Evolutionary conservation across 2,113 vertebrate genomes (phyloP), one percentile per base, ranked within the genome.

Genomic region (Naja naja): DNA sequence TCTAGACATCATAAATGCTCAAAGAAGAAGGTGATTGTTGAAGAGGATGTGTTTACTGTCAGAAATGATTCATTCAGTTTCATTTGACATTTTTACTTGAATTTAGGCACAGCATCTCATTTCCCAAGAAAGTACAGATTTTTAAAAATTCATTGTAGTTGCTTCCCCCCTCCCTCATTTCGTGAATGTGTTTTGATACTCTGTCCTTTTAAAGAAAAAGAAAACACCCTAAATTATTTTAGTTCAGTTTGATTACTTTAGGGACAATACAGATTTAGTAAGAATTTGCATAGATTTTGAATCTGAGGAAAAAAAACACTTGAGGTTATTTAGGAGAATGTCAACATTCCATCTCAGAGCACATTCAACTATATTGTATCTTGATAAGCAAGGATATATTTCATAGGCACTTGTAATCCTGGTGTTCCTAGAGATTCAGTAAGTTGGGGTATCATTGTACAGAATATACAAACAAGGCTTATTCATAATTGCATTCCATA

Each of bases 1-100:
- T 95, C 81, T 92, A 89, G 88, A 95, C 94, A 91, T 93, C 0
- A 87, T 90, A 23, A 91, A 95, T 90, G 6, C 60, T 85, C 93
- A 55, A 1, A 25, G 30, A 95, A 94, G 12, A 34, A 90, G 89
- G 7, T 93, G 92, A 91, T 91, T 2, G 90, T 89, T 95, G 47
- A 88, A 55, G 49, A 88, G 58, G 25, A 56, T 88, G 49, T 30
- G 52, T 91, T 89, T 91, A 85, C 86, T 85, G 86, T 91, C 90
- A 91, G 60, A 88, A 93, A 43, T 88, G 60, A 93, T 93, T 88
- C 89, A 93, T 88, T 56, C 86, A 91, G 30, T 87, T 93, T 30
- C 53, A 58, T 69, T 74, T 91, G 87, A 60, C 64, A 85, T 88
- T 58, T 89, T 91, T 39, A 91, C 52, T 91, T 58, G 91, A 81